A percentile compares a stretch with the other conserved stretches of the same genome.
Conservation (phyloP, 2,888 invertebrate species). For the Graphium colonna region DNA sequence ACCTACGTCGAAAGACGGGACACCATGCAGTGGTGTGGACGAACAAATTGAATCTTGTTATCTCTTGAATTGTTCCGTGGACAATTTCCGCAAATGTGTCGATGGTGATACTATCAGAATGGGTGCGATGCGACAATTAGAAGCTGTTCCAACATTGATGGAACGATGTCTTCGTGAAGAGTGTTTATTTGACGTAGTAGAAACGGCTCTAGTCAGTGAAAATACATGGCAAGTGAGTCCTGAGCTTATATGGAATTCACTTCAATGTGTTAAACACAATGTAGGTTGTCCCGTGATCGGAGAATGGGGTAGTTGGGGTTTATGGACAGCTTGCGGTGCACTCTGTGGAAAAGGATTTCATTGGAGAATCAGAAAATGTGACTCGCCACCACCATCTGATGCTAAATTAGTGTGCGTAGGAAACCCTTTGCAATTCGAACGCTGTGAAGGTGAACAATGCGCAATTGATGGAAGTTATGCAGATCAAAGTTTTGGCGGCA, state of each 20-base stretch:
- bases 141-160: conserved; percentile 60
- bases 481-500: conserved; percentile 38
- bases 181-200: conserved; percentile 66
- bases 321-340: conserved; percentile 65
- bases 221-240: conserved; percentile 65
- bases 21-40: conserved; percentile 58
- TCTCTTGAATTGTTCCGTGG: conserved; percentile 58
- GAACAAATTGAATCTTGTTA: conserved; percentile 62
- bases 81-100: conserved; percentile 57
- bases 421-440: conserved; percentile 49
- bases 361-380: conserved; percentile 62
- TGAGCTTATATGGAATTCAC: conserved; percentile 68
- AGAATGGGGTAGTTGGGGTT: conserved; percentile 65
- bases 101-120: conserved; percentile 51
- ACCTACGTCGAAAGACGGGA: conserved; percentile 60
- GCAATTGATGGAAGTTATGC: conserved; percentile 45
- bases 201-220: conserved; percentile 50
- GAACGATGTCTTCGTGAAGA: conserved; percentile 65
- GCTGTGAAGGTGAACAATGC: conserved; percentile 66
- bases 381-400: conserved; percentile 61
- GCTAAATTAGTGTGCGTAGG: conserved; percentile 50
- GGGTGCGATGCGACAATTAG: conserved; percentile 57
- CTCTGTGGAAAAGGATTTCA: conserved; percentile 59
- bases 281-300: conserved; percentile 70
- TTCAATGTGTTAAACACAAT: conserved; percentile 73